Evolutionary conservation across 2,113 vertebrate genomes (phyloP).

Genomic region (Salvelinus fontinalis): DNA sequence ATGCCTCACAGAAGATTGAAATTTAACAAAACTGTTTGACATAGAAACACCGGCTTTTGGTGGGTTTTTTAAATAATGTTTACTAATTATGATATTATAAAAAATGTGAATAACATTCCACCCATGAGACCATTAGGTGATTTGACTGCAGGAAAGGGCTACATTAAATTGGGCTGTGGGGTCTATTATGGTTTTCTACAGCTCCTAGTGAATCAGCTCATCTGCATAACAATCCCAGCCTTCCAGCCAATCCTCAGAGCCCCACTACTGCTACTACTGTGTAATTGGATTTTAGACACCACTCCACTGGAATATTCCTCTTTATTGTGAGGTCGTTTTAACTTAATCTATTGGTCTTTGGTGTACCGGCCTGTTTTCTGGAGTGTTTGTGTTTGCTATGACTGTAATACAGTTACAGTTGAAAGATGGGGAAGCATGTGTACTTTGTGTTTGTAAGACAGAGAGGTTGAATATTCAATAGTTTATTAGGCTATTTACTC

Average conservation of each 20-base stretch:
- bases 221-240: neutral
- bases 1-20: no score
- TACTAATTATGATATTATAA: no score
- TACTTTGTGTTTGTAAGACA: neutral
- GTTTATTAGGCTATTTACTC: neutral
- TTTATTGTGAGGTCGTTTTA: conserved; percentile 43
- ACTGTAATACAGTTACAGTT: no score
- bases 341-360: neutral
- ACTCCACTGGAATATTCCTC: conserved; percentile 49
- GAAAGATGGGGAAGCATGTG: neutral
- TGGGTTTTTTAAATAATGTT: no score
- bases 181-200: neutral
- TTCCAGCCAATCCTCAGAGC: conserved; percentile 23
- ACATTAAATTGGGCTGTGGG: neutral
- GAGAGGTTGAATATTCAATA: neutral
- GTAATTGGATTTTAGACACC: conserved; percentile 50
- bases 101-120: no score
- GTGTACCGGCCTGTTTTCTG: neutral
- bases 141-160: no score
- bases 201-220: conserved; percentile 31
- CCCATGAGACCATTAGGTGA: no score
- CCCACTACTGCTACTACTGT: conserved; percentile 6
- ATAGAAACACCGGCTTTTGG: no score
- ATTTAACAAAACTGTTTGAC: no score
- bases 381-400: neutral